These are phyloP conservation scores for Oscheius onirici DNA, from an alignment of 2,888 invertebrate species.

Conservation along the genomic window DNA sequence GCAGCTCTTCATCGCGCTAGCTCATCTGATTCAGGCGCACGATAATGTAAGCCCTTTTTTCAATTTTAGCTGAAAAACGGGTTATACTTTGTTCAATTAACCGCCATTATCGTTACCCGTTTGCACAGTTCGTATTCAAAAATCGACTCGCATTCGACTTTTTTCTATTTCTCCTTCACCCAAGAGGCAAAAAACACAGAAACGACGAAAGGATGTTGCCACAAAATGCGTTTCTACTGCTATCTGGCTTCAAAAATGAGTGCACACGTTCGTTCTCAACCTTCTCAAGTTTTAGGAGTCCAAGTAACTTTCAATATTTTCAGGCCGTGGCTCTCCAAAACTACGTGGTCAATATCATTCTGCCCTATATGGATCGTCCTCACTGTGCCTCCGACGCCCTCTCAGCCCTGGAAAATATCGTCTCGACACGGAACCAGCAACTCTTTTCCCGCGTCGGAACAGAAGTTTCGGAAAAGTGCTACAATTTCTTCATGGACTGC, in stretches of 20 bases:
- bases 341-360: neutral
- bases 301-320: neutral
- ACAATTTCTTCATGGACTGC: slow-evolving; percentile 40
- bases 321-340: slow-evolving; percentile 14
- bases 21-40: slow-evolving; percentile 53
- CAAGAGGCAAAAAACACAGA: too few relatives aligned
- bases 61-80: too few relatives aligned
- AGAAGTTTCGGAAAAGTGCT: slow-evolving; percentile 42
- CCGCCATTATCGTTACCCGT: too few relatives aligned
- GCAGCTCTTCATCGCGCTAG: slow-evolving; percentile 43
- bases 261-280: too few relatives aligned
- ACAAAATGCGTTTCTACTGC: too few relatives aligned
- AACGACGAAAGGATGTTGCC: too few relatives aligned
- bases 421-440: neutral
- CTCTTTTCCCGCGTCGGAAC: slow-evolving; percentile 31
- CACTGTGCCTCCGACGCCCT: slow-evolving; percentile 16
- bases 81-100: too few relatives aligned
- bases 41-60: slow-evolving; percentile 29
- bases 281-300: too few relatives aligned
- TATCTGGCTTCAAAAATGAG: too few relatives aligned
- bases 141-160: too few relatives aligned
- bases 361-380: slow-evolving; percentile 6
- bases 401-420: slow-evolving; percentile 10
- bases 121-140: too few relatives aligned
- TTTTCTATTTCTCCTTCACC: too few relatives aligned